Evolutionary conservation across 2,113 vertebrate species (phyloP).

Genomic region (Eptesicus fuscus): DNA sequence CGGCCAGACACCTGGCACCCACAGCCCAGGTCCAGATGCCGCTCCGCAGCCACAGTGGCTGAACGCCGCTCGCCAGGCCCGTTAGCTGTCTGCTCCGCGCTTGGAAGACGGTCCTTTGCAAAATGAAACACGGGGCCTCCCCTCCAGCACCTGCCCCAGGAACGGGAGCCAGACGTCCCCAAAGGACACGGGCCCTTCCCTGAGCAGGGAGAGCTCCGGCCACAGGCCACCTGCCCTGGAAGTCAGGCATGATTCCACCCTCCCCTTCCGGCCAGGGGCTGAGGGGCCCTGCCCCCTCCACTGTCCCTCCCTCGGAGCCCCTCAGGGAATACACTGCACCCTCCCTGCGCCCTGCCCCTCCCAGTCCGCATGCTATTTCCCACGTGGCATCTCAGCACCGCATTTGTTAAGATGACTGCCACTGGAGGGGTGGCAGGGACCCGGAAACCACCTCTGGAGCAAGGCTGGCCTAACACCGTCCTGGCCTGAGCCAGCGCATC

Average conservation of each 20-base stretch:
- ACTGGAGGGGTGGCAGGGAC: slow-evolving; percentile 44
- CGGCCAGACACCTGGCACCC: neutral
- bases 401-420: slow-evolving; percentile 51
- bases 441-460: slow-evolving; percentile 64
- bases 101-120: slow-evolving; percentile 7
- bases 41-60: neutral
- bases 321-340: neutral
- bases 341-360: neutral
- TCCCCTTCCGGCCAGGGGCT: neutral
- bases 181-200: accelerated
- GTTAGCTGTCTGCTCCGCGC: neutral
- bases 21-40: neutral
- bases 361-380: neutral
- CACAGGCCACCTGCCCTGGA: accelerated
- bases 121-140: neutral
- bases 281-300: neutral
- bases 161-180: neutral
- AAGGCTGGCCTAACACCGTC: slow-evolving; percentile 48
- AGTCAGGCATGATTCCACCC: neutral
- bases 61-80: neutral
- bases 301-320: neutral
- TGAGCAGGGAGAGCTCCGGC: neutral
- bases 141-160: neutral
- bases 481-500: neutral
- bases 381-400: neutral